Conservation (phyloP, 2,888 invertebrate species). For the Pelosia muscerda region DNA sequence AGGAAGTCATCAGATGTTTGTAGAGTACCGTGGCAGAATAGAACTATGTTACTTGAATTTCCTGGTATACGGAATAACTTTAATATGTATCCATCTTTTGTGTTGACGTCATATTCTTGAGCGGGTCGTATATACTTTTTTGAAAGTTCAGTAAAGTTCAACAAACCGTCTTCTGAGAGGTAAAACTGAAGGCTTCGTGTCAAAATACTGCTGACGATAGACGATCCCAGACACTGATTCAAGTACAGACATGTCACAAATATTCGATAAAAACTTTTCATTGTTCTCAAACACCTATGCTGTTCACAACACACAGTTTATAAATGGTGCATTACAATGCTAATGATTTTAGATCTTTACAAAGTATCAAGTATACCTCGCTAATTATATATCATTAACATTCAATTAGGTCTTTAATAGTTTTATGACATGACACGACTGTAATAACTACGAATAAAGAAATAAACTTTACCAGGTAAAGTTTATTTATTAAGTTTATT, state of each 20-base stretch:
- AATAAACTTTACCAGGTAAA: no score
- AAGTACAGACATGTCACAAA: not conserved
- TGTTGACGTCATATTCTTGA: constrained; percentile 26
- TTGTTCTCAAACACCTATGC: not conserved
- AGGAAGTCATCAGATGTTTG: constrained; percentile 25
- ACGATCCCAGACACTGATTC: not conserved
- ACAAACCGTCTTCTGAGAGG: constrained; percentile 15
- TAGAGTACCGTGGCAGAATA: constrained; percentile 13
- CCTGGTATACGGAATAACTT: constrained; percentile 27
- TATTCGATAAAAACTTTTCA: not conserved
- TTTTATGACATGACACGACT: not conserved
- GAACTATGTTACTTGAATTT: constrained; percentile 14
- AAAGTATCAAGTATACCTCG: not conserved
- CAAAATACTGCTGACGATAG: not conserved
- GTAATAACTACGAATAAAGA: not conserved
- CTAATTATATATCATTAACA: not conserved
- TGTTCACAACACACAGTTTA: not conserved
- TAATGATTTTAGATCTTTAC: not conserved
- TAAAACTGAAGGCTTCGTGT: not conserved
- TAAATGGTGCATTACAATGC: not conserved
- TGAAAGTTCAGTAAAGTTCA: constrained; percentile 25
- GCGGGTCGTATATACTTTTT: constrained; percentile 19
- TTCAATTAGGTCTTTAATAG: not conserved
- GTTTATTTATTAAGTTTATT: no score
- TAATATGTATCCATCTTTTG: constrained; percentile 35